A percentile compares a stretch with the other conserved stretches of the same genome.
These are phyloP conservation scores for Euphydryas editha DNA, from an alignment of 2,888 invertebrate species.

Conservation along the genomic window DNA sequence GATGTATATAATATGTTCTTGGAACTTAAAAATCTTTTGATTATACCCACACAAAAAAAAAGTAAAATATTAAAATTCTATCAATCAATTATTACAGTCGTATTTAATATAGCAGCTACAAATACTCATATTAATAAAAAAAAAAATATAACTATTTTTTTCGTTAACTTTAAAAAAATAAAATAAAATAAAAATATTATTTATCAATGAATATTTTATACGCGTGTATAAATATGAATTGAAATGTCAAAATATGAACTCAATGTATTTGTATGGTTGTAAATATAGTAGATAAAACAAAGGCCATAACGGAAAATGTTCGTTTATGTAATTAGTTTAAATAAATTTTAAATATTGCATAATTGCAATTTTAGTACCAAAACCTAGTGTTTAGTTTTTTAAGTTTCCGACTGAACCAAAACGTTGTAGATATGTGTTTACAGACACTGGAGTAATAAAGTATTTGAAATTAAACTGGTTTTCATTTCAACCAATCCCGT, in stretches of 20 bases:
- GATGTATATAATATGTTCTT: background rate
- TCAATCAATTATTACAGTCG: background rate
- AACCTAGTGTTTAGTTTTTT: constrained; percentile 77
- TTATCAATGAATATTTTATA: constrained; percentile 1
- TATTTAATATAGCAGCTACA: background rate
- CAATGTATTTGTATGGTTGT: constrained; percentile 8
- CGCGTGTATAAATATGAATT: background rate
- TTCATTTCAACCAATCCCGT: constrained; percentile 39
- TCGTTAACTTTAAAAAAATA: too few relatives aligned
- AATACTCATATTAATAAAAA: background rate
- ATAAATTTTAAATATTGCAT: constrained; percentile 6
- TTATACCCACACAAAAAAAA: background rate
- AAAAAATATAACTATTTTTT: background rate
- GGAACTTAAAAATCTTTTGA: background rate
- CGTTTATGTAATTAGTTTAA: constrained; percentile 31
- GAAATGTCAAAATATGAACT: background rate
- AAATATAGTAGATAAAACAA: constrained; percentile 17
- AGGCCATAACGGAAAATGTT: constrained; percentile 30
- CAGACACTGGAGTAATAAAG: constrained; percentile 75
- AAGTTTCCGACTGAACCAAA: constrained; percentile 84
- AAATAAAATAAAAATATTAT: background rate
- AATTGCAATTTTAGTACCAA: constrained; percentile 67
- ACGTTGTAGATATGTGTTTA: constrained; percentile 73
- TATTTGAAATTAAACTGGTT: constrained; percentile 39
- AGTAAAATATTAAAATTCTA: background rate